These are phyloP conservation scores for Archocentrus centrarchus DNA, from an alignment of 2,113 vertebrate species.

Conservation along the genomic window DNA sequence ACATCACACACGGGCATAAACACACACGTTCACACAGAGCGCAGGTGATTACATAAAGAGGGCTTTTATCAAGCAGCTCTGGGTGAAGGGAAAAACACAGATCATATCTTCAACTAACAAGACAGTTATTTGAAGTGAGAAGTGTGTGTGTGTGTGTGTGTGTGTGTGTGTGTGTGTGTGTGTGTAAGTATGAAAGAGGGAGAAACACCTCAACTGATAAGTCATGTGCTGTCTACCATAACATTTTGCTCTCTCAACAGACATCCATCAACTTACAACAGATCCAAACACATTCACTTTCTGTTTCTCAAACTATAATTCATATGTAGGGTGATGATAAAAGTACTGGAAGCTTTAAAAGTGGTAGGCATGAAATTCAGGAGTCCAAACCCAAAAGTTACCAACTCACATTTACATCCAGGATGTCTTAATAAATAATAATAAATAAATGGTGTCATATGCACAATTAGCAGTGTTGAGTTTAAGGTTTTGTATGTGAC, in stretches of 20 bases:
- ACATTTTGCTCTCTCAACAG: conserved; percentile 24
- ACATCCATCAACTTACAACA: conserved; percentile 39
- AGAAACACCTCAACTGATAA: conserved; percentile 36
- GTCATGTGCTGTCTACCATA: conserved; percentile 37
- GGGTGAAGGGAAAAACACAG: conserved; percentile 42
- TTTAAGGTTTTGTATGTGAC: background rate
- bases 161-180: background rate
- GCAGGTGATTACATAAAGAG: conserved; percentile 47
- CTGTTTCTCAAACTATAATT: conserved; percentile 23
- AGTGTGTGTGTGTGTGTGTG: background rate
- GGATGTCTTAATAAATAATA: background rate
- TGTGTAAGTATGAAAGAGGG: background rate
- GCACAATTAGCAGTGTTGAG: background rate
- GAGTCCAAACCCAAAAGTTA: background rate
- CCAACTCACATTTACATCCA: background rate
- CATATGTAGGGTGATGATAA: background rate
- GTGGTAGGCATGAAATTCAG: background rate
- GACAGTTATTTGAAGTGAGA: conserved; percentile 43
- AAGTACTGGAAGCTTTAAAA: background rate
- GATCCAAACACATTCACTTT: conserved; percentile 27
- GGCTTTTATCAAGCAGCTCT: conserved; percentile 56
- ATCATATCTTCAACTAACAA: conserved; percentile 64
- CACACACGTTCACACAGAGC: conserved; percentile 45
- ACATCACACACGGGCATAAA: conserved; percentile 40
- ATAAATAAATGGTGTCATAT: background rate